phyloP scores from a whole-genome alignment of 2,888 invertebrate species.

The Amorpha juglandis region DNA sequence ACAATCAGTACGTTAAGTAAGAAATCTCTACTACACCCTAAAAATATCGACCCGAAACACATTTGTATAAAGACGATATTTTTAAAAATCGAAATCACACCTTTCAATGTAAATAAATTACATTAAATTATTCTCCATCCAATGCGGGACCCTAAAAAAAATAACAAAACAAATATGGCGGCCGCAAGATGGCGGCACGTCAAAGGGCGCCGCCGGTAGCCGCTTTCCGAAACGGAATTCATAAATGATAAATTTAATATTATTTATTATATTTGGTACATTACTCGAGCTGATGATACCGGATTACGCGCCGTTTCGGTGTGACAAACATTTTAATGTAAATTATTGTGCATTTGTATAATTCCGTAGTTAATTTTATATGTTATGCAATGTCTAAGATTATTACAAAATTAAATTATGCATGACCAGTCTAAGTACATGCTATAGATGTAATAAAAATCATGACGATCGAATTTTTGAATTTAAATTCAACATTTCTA shows the following conservation, averaged over 20 bases:
- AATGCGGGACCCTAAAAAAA: conserved; percentile 54
- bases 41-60: background rate
- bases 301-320: conserved; percentile 48
- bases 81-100: conserved; percentile 13
- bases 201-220: conserved; percentile 80
- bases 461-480: background rate
- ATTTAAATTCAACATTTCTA: background rate
- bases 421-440: background rate
- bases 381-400: conserved; percentile 1
- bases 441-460: background rate
- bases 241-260: conserved; percentile 83
- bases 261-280: conserved; percentile 69
- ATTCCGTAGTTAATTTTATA: conserved; percentile 9
- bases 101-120: conserved; percentile 18
- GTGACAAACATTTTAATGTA: conserved; percentile 45
- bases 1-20: background rate
- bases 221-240: conserved; percentile 70
- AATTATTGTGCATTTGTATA: conserved; percentile 16
- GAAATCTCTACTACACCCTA: background rate
- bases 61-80: background rate
- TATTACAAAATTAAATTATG: conserved; percentile 18
- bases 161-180: conserved; percentile 75
- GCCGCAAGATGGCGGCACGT: conserved; percentile 72
- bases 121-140: conserved; percentile 4
- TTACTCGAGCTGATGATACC: conserved; percentile 58